phyloP scores from a whole-genome alignment of 2,113 vertebrate species.

The Pseudolaguvia tuberculata region DNA sequence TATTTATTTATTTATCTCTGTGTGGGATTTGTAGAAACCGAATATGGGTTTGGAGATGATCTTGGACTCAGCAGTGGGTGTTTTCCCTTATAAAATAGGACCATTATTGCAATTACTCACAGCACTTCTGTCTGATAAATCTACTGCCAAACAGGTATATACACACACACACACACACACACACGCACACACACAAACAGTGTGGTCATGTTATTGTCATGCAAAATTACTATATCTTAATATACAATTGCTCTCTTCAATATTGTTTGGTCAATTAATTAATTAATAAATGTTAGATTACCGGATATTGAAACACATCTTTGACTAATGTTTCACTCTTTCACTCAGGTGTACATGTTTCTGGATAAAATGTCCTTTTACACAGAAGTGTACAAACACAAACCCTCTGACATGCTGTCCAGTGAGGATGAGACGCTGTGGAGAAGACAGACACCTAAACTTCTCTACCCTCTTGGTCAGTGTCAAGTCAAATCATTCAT shows the following conservation, averaged over 20 bases:
- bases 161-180: background rate
- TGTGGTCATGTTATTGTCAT: background rate
- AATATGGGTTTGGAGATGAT: slow-evolving; percentile 91
- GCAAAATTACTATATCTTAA: background rate
- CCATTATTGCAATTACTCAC: slow-evolving; percentile 88
- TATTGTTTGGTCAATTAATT: background rate
- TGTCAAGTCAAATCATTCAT: no score
- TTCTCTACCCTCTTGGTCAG: slow-evolving; percentile 91
- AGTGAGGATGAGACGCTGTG: slow-evolving; percentile 91
- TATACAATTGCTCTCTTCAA: background rate
- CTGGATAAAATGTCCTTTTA: slow-evolving; percentile 97
- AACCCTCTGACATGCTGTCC: slow-evolving; percentile 83
- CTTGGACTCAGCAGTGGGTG: slow-evolving; percentile 87
- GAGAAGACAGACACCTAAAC: slow-evolving; percentile 82
- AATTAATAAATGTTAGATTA: no score
- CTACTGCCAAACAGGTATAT: slow-evolving; percentile 88
- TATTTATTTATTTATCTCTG: background rate
- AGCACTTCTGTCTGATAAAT: slow-evolving; percentile 88
- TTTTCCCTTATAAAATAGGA: slow-evolving; percentile 88
- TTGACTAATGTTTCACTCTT: background rate
- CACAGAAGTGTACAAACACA: slow-evolving; percentile 89
- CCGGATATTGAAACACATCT: background rate
- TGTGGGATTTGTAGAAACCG: slow-evolving; percentile 72
- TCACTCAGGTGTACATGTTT: slow-evolving; percentile 86
- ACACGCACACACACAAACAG: background rate